These are phyloP conservation scores for Pachypanchax playfairii DNA, from an alignment of 2,113 vertebrate genomes.

Conservation along the genomic window DNA sequence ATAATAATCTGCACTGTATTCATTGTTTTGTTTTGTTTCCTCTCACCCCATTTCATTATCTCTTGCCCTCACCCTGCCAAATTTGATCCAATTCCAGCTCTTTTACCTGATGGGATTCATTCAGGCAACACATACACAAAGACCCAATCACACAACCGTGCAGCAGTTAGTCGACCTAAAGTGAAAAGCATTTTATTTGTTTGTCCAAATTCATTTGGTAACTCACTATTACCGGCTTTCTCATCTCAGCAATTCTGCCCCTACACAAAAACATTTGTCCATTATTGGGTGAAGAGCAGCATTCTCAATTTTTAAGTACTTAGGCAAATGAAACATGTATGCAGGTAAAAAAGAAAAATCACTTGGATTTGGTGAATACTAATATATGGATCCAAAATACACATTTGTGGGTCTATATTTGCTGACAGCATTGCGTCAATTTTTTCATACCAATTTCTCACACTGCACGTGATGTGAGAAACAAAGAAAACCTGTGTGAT, in stretches of 20 bases:
- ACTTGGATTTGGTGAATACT: slow-evolving; percentile 22
- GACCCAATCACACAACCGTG: slow-evolving; percentile 5
- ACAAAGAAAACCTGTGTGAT: too few species aligned
- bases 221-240: slow-evolving; percentile 29
- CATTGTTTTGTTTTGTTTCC: slow-evolving; percentile 35
- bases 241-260: slow-evolving; percentile 37
- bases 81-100: slow-evolving; percentile 47
- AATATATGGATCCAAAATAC: slow-evolving; percentile 22
- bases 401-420: slow-evolving; percentile 30
- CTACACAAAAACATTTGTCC: slow-evolving; percentile 43
- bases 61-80: slow-evolving; percentile 28
- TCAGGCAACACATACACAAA: slow-evolving; percentile 10
- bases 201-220: slow-evolving; percentile 25
- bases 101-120: slow-evolving; percentile 40
- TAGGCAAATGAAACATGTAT: slow-evolving; percentile 39
- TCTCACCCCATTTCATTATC: slow-evolving; percentile 44
- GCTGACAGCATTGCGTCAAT: neutral
- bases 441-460: too few species aligned
- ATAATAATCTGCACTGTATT: slow-evolving; percentile 15
- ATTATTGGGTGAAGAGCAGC: slow-evolving; percentile 40
- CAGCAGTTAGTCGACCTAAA: slow-evolving; percentile 28
- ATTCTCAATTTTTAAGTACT: slow-evolving; percentile 35
- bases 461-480: too few species aligned
- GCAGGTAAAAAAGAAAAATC: slow-evolving; percentile 21
- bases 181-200: slow-evolving; percentile 49